phyloP scores from a whole-genome alignment of 2,113 vertebrate genomes.

The Rhinolophus sinicus region DNA sequence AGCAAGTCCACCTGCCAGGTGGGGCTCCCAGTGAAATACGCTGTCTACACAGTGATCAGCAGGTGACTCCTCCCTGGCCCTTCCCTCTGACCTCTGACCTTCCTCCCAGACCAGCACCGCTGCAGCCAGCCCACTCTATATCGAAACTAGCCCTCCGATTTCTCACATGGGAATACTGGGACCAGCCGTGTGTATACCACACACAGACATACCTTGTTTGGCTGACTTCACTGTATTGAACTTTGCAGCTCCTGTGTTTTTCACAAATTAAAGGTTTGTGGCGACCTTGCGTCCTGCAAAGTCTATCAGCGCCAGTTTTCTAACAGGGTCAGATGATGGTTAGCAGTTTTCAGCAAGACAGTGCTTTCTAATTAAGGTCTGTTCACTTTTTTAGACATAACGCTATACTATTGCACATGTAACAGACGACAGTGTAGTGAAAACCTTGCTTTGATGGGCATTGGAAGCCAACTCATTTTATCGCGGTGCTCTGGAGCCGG shows the following conservation, averaged over 20 bases:
- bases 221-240: too few species aligned
- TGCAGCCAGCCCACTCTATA: background rate
- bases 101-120: background rate
- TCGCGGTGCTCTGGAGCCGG: background rate
- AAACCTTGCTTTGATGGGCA: background rate
- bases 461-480: background rate
- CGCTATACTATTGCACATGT: background rate
- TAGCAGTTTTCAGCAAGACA: background rate
- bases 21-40: conserved; percentile 69
- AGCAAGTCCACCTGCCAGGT: conserved; percentile 48
- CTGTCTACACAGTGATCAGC: conserved; percentile 64
- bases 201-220: background rate
- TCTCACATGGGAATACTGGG: background rate
- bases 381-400: background rate
- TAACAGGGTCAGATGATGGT: background rate
- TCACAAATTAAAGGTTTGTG: background rate
- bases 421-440: background rate
- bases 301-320: background rate
- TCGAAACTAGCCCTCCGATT: background rate
- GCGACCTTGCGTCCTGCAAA: background rate
- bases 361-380: background rate
- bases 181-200: background rate
- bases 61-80: conserved; percentile 33
- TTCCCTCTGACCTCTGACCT: background rate
- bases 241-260: background rate